Evolutionary conservation across 2,797 vertebrate species (phyloP).

Genomic region (Melanotaenia nigrans): DNA sequence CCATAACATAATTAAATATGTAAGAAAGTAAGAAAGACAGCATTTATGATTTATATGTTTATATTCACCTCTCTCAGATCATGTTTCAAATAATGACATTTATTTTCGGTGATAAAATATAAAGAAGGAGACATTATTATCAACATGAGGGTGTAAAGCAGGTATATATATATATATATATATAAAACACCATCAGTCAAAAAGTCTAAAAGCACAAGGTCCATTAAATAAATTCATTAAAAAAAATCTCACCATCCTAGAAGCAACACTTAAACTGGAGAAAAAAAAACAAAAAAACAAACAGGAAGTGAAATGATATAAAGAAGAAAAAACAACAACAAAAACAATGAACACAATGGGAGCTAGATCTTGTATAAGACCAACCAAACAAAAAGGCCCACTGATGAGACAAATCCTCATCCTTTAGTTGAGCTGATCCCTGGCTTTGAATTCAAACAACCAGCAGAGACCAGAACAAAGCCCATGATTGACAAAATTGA

Average conservation of each 20-base stretch:
- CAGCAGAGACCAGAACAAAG: constrained; percentile 70
- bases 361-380: constrained; percentile 24
- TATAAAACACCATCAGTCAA: too few relatives aligned
- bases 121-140: too few relatives aligned
- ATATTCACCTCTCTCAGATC: too few relatives aligned
- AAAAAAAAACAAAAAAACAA: constrained; percentile 41
- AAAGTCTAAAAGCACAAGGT: background rate
- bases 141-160: too few relatives aligned
- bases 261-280: constrained; percentile 6
- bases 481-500: constrained; percentile 71
- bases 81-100: too few relatives aligned
- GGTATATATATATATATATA: too few relatives aligned
- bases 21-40: too few relatives aligned
- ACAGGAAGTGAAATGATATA: constrained; percentile 27
- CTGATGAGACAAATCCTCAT: constrained; percentile 62
- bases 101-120: too few relatives aligned
- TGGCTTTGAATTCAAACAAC: constrained; percentile 67
- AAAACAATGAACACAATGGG: constrained; percentile 24
- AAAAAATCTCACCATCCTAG: background rate
- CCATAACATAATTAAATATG: too few relatives aligned
- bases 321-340: constrained; percentile 32
- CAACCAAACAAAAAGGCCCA: constrained; percentile 36
- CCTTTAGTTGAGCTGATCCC: constrained; percentile 54
- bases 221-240: background rate
- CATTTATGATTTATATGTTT: too few relatives aligned